phyloP scores from a whole-genome alignment of 1,140 invertebrate genomes.

The Nylanderia fulva region DNA sequence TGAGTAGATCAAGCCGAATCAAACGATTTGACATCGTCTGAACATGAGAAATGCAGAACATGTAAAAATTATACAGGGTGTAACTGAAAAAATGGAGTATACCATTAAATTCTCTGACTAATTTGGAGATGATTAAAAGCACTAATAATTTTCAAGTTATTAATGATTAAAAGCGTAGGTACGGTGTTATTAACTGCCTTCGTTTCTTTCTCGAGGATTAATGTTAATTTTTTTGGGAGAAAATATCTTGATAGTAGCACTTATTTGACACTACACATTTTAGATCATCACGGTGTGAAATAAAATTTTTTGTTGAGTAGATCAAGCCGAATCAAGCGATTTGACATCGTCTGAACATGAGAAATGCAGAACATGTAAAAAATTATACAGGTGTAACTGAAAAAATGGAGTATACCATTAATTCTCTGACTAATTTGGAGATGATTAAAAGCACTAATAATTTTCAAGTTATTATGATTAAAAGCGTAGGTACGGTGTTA shows the following conservation, averaged over 20 bases:
- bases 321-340: background rate
- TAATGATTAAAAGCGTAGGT: too few relatives aligned
- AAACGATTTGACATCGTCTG: background rate
- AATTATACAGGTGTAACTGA: too few relatives aligned
- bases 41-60: background rate
- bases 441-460: too few relatives aligned
- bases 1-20: background rate
- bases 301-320: conserved; percentile 3
- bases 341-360: background rate
- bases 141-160: too few relatives aligned
- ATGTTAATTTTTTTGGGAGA: background rate
- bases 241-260: background rate
- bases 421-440: too few relatives aligned
- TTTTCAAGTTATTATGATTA: too few relatives aligned
- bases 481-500: conserved; percentile 57
- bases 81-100: too few relatives aligned
- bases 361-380: background rate
- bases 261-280: background rate
- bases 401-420: too few relatives aligned
- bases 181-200: conserved; percentile 66
- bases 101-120: too few relatives aligned
- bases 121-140: too few relatives aligned
- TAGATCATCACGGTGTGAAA: background rate
- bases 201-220: too few relatives aligned
- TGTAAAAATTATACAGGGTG: too few relatives aligned